Evolutionary conservation across 2,113 vertebrate species (phyloP).

Genomic region (Megaptera novaeangliae): DNA sequence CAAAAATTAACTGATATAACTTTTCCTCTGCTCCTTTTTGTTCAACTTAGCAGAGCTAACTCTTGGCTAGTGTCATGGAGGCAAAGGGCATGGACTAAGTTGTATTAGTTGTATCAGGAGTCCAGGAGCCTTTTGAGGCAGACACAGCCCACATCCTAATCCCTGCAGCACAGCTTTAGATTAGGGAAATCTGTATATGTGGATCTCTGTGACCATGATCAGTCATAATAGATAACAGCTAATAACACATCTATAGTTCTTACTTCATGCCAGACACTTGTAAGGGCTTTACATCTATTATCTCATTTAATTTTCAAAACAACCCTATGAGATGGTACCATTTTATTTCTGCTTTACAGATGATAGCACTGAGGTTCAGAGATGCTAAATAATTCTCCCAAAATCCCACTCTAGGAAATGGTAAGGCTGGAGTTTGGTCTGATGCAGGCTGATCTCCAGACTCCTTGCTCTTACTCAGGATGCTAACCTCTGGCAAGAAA

Average conservation of each 20-base stretch:
- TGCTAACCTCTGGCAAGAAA: background rate
- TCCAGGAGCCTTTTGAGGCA: background rate
- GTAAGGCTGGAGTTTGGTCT: background rate
- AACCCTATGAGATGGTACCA: background rate
- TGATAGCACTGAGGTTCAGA: constrained; percentile 28
- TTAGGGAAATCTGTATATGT: background rate
- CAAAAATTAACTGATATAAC: background rate
- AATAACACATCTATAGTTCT: background rate
- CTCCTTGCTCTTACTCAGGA: background rate
- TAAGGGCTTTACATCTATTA: background rate
- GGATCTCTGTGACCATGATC: background rate
- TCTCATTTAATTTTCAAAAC: background rate
- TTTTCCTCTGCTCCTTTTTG: background rate
- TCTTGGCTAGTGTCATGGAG: background rate
- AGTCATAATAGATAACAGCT: background rate
- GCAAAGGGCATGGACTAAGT: background rate
- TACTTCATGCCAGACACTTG: background rate
- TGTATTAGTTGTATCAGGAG: background rate
- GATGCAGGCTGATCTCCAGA: background rate
- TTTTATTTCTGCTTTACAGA: constrained; percentile 5
- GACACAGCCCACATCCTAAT: background rate
- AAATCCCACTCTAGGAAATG: background rate
- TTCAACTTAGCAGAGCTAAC: background rate
- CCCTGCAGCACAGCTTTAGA: background rate
- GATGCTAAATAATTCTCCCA: constrained; percentile 8